These are phyloP conservation scores for Leuciscus waleckii DNA, from an alignment of 2,797 vertebrate genomes.

Conservation along the genomic window DNA sequence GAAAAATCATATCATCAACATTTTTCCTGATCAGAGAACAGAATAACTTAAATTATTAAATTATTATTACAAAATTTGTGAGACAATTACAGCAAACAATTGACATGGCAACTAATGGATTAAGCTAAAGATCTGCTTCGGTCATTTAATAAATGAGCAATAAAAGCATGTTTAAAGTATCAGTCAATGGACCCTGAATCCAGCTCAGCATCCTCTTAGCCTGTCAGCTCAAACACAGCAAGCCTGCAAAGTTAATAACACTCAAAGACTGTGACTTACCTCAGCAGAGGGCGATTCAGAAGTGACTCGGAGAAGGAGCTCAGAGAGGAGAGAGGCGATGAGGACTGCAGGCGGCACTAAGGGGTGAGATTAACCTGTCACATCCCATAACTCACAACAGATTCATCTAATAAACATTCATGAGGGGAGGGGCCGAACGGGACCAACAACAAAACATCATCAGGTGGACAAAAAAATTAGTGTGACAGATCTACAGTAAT, in stretches of 20 bases:
- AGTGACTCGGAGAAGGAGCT: slow-evolving; percentile 22
- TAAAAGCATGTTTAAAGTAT: not conserved
- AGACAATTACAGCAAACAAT: no score
- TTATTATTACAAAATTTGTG: no score
- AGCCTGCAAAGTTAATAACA: not conserved
- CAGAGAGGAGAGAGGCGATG: slow-evolving; percentile 61
- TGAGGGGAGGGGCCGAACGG: not conserved
- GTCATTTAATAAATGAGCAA: not conserved
- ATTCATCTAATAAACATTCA: slow-evolving; percentile 68
- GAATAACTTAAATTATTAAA: not conserved
- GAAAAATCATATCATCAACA: not conserved
- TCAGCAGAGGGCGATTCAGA: slow-evolving; percentile 45
- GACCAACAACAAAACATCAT: not conserved
- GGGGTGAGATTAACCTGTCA: slow-evolving; percentile 80
- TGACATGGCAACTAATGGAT: not conserved
- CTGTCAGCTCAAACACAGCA: not conserved
- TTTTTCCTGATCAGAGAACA: not conserved
- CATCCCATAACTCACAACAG: slow-evolving; percentile 78
- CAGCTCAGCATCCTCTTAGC: not conserved
- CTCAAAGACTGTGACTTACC: slow-evolving; percentile 69
- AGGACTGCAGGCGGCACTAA: slow-evolving; percentile 41
- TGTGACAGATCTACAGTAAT: not conserved
- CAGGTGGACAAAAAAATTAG: not conserved
- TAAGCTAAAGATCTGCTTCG: not conserved
- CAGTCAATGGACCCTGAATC: not conserved